Conservation (phyloP, 2,888 invertebrate genomes). For the Griposia aprilina region DNA sequence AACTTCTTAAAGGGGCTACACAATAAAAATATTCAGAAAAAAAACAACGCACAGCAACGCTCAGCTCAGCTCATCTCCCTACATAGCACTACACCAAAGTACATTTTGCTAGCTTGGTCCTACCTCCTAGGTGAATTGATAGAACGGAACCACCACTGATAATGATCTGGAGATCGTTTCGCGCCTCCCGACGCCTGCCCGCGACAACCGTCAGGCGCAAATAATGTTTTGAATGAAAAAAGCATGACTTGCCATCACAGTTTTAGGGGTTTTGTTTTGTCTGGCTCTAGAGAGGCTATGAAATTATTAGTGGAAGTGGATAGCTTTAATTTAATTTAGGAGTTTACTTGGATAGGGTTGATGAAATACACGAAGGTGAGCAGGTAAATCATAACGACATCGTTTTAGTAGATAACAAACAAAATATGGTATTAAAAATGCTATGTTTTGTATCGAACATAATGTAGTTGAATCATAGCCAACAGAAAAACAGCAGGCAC, state of each 20-base stretch:
- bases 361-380: not conserved
- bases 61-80: conserved; percentile 35
- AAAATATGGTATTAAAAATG: not conserved
- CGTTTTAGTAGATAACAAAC: not conserved
- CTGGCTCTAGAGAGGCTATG: not conserved
- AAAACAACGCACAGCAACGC: not conserved
- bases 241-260: not conserved
- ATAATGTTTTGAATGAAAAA: conserved; percentile 53
- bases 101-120: conserved; percentile 32
- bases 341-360: too few relatives aligned
- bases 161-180: conserved; percentile 74
- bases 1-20: not conserved
- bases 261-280: conserved; percentile 26
- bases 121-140: conserved; percentile 62
- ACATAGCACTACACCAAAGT: conserved; percentile 7
- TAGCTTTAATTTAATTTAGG: not conserved
- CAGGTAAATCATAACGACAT: not conserved
- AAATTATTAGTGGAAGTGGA: not conserved
- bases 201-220: conserved; percentile 61
- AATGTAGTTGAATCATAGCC: conserved; percentile 3
- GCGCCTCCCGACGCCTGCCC: conserved; percentile 62
- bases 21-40: not conserved
- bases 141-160: conserved; percentile 72
- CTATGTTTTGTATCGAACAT: not conserved
- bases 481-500: not conserved